Base-by-base conservation (phyloP, 2,888 invertebrate species). In the Ochropleura leucogaster region DNA sequence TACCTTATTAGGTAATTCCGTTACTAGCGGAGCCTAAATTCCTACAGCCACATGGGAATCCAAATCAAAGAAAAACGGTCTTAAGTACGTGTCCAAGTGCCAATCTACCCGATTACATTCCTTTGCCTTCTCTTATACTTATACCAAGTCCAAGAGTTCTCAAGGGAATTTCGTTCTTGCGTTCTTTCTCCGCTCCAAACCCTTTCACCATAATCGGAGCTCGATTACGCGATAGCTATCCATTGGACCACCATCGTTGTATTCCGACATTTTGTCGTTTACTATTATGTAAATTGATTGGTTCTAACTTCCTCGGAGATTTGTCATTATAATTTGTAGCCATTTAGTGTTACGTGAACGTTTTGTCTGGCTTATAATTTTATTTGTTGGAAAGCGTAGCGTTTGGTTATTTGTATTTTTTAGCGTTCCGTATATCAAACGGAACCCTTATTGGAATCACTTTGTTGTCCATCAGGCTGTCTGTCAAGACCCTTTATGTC, bases 221-320 rank as follows among this genome's bases (percentile, higher is more conserved):
- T 51, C 20, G 30, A 72, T 84, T 82, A 84, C 81, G 59, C 44
- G 42, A 67, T 30, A 72, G 51, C 62, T 62, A 57, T 55, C 20
- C 49, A 55, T 18, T 46, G 20, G 69, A 72, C 82, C 69, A 82
- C 82, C 74, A 53, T 53, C 14, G 51, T 20, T 1, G 67, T 46
- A 42, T 71, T 77, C 83, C 71, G 69, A 64, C 69, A 77, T 85
- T 69, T 72, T 73, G 60, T 70, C 71, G 60, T 65, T 70, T 51
- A 68, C 30, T 70, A 82, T 89, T 88, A 88, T 88, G 85, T 86
- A 88, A 89, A 89, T 86, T 83, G 85, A 86, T 88, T 86, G 80
- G 77, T 69, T 69, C 73, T 72, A 74, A 76, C 82, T 85, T 84
- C 80, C 82, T 84, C 46, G 42, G 46, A 57, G 53, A 72, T 79